Base-by-base conservation (phyloP, 2,797 vertebrate species). In the Enteromius anoplus region DNA sequence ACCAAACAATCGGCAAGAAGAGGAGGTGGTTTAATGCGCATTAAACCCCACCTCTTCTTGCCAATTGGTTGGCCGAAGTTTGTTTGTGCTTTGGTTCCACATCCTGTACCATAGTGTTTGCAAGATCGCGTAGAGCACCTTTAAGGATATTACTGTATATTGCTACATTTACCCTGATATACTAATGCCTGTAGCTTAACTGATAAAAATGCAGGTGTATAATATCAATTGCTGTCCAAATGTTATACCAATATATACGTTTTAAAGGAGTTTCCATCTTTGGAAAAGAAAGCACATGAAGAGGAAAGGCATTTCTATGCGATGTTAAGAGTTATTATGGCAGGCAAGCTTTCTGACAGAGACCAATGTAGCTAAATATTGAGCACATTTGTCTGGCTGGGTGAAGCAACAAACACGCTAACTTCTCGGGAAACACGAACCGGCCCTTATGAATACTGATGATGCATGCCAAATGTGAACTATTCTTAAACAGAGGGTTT, bases 331-430 rank as follows among this genome's bases (percentile, higher is more conserved):
- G 47, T 68, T 55, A 73, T 75, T 55, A 76, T 53, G 71, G 47
- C 47, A 66, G 71, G 70, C 58, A 37, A 73, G 47, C n/a, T 37
- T 64, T 75, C 71, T 82, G 71, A 76, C 72, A 82, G 81, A 76
- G 81, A 82, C 72, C 81, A 82, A 75, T 82, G 72, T 66, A n/a
- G 47, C 47, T 68, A 76, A 76, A 82, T 76, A 82, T 68, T 75
- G 72, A 76, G 11, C 62, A 58, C 72, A 76, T 82, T 82, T 75
- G 71, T 82, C 62, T 75, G 47, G 70, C 3, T 29, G 34, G 47
- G 81, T n/a, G 62, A 55, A 42, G 49, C 62, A 66, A 75, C 45
- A 82, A 64, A 66, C 71, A 53, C 32, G 17, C 60, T 55, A 72
- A 47, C 68, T 47, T 80, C 65, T 42, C 29, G 0, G 60, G n/a